Conservation (phyloP, 2,797 vertebrate species). For the Hapalemur alaotrensis region DNA sequence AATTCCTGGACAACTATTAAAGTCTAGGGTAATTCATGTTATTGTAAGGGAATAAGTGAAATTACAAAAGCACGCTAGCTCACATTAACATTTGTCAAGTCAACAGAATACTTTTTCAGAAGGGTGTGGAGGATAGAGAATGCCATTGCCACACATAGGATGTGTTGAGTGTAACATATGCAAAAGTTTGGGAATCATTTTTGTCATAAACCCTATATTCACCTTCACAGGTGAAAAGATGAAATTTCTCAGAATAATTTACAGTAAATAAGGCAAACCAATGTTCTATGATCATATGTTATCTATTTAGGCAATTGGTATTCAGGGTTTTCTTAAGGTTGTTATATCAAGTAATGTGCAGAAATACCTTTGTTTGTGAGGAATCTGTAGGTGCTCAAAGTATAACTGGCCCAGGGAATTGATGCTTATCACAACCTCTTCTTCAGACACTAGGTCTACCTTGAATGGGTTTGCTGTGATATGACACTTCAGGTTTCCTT, state of each 20-base stretch:
- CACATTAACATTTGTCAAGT: neutral
- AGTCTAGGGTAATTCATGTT: neutral
- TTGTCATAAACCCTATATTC: constrained; percentile 14
- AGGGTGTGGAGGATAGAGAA: neutral
- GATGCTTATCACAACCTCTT: constrained; percentile 87
- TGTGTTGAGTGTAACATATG: neutral
- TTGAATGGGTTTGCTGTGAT: constrained; percentile 89
- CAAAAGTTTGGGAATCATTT: constrained; percentile 14
- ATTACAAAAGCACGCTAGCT: neutral
- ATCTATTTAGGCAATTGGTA: neutral
- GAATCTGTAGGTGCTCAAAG: constrained; percentile 89
- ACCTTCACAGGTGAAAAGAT: neutral
- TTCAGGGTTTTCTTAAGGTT: constrained; percentile 18
- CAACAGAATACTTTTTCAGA: constrained; percentile 4
- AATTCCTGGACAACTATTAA: neutral
- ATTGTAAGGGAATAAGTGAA: neutral
- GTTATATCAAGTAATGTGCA: neutral
- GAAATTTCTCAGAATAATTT: constrained; percentile 21
- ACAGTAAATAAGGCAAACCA: neutral
- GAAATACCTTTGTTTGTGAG: constrained; percentile 83
- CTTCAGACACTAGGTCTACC: constrained; percentile 87
- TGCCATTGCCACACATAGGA: neutral
- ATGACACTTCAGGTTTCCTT: constrained; percentile 83
- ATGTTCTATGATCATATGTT: constrained; percentile 24
- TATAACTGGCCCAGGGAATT: constrained; percentile 90